Base-by-base conservation (phyloP, 2,888 invertebrate genomes). In the Thymelicus acteon region DNA sequence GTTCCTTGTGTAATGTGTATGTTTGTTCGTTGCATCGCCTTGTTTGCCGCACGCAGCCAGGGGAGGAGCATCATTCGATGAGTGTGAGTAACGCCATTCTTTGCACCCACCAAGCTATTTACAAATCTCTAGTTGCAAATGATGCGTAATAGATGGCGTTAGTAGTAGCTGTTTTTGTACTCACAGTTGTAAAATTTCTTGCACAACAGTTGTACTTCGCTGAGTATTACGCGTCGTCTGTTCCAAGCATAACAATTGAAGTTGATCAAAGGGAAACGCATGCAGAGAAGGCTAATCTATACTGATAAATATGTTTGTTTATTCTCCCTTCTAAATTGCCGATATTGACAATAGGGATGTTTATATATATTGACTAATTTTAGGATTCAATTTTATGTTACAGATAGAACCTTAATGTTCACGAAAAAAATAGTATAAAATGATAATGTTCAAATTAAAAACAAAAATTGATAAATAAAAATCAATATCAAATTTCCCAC, bases 21-120 rank as follows among this genome's bases (percentile, higher is more conserved):
- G 86, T 91, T 89, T 89, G 83, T 90, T 92, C 87, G 86, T 92
- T 91, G 93, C 92, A 91, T 92, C 84, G 88, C 87, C 85, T 91
- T 91, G 92, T 90, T 89, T 89, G 90, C 88, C 82, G 90, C 87
- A 87, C 73, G 88, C 93, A 94, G 93, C 92, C 95, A 90, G 94
- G 95, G 95, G 95, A 95, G 92, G 95, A 95, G 95, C 96, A 95
- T 92, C 94, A 94, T 95, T 95, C 96, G 95, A 95, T 95, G 95
- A 96, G 95, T 96, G 96, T 96, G 95, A 95, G 96, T 94, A 88
- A 80, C 72, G 80, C 80, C 80, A 72, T 61, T 64, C 60, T 61
- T 67, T 73, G 77, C 75, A 72, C 63, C 63, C 72, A 61, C 74
- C 54, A 65, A 67, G 61, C 72, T 69, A 44, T 54, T 44, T n/a